phyloP scores from a whole-genome alignment of 2,888 invertebrate species.

The Eurois occulta region DNA sequence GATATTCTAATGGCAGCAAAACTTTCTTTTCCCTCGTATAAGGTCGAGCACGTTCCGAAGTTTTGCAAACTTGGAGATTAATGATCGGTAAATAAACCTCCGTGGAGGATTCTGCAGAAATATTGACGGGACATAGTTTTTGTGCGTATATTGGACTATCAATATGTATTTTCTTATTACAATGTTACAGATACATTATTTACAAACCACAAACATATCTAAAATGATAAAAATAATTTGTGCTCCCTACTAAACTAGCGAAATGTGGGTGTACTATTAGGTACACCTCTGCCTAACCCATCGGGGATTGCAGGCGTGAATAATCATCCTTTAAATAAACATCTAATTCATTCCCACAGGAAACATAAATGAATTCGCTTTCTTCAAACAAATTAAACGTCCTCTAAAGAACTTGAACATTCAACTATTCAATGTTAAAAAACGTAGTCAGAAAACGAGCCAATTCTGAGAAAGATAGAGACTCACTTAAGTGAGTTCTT shows the following conservation, averaged over 20 bases:
- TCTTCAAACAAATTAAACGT: not conserved
- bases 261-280: too few relatives aligned
- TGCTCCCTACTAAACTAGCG: too few relatives aligned
- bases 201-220: too few relatives aligned
- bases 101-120: slow-evolving; percentile 40
- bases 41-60: slow-evolving; percentile 59
- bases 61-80: slow-evolving; percentile 66
- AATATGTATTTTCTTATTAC: not conserved
- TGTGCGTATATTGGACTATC: not conserved
- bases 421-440: slow-evolving; percentile 7
- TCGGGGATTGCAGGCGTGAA: too few relatives aligned
- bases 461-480: slow-evolving; percentile 31
- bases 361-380: not conserved
- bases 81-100: slow-evolving; percentile 66
- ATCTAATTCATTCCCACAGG: not conserved
- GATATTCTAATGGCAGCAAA: slow-evolving; percentile 53
- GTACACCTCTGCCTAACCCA: too few relatives aligned
- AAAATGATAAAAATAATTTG: too few relatives aligned
- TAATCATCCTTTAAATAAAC: not conserved
- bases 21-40: slow-evolving; percentile 42
- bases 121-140: slow-evolving; percentile 29
- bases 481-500: slow-evolving; percentile 46
- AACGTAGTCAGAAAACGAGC: slow-evolving; percentile 21
- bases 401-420: slow-evolving; percentile 21
- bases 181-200: too few relatives aligned